A percentile compares a stretch with the other conserved stretches of the same genome.
Evolutionary conservation across 2,888 invertebrate genomes (phyloP).

Genomic region (Pasiphila rectangulata): DNA sequence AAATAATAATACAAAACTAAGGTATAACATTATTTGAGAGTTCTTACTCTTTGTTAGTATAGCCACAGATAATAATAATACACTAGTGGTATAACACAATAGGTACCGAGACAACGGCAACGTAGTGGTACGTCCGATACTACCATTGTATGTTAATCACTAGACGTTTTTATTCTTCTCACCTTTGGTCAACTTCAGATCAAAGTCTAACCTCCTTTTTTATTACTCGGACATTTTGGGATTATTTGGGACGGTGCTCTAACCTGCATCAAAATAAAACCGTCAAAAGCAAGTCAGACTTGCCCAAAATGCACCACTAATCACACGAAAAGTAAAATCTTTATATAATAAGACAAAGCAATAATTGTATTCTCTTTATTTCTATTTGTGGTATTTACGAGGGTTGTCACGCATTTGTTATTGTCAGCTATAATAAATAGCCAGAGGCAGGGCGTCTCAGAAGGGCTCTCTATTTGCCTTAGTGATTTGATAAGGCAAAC

Average conservation of each 20-base stretch:
- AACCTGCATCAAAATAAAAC: not conserved
- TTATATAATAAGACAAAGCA: slow-evolving; percentile 4
- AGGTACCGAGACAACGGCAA: too few relatives aligned
- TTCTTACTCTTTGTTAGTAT: too few relatives aligned
- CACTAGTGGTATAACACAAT: too few relatives aligned
- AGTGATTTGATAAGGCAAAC: slow-evolving; percentile 30
- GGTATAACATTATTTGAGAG: slow-evolving; percentile 37
- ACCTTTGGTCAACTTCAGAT: slow-evolving; percentile 15
- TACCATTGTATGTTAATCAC: slow-evolving; percentile 29
- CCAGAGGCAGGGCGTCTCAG: slow-evolving; percentile 40
- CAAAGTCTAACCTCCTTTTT: not conserved
- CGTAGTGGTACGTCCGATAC: too few relatives aligned
- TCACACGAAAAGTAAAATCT: too few relatives aligned
- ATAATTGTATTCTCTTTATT: slow-evolving; percentile 28
- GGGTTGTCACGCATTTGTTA: slow-evolving; percentile 56
- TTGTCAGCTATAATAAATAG: slow-evolving; percentile 53
- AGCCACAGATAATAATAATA: too few relatives aligned
- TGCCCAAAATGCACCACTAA: too few relatives aligned
- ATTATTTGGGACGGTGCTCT: too few relatives aligned
- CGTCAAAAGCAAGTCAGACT: too few relatives aligned
- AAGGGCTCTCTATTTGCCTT: slow-evolving; percentile 35
- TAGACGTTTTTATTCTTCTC: slow-evolving; percentile 12
- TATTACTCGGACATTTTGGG: not conserved
- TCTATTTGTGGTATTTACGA: slow-evolving; percentile 42
- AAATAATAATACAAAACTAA: slow-evolving; percentile 39